Evolutionary conservation across 2,797 vertebrate species (phyloP), one percentile per base, ranked within the genome.

Genomic region (Erpetoichthys calabaricus): DNA sequence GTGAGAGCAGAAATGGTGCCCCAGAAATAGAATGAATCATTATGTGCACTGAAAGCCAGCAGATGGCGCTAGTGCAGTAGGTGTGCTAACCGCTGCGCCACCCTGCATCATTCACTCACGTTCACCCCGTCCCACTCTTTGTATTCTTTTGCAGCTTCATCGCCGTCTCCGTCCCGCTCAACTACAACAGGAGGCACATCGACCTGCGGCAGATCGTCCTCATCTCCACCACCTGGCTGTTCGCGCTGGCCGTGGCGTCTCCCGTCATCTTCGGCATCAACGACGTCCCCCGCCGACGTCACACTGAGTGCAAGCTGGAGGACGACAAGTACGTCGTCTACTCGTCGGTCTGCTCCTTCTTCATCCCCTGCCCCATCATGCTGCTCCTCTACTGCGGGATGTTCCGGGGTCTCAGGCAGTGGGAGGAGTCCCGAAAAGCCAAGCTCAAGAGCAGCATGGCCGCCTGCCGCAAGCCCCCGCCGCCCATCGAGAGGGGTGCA

Each of bases 331-430:
- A 93, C 45, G 79, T 98, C 0, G 66, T 97, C 53, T 97, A 89
- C 68, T 97, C 92, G 5, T 97, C 93, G 5, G 79, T 94, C 63
- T 97, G 94, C 74, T 98, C 95, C 64, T 98, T 97, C 81, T 92
- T 98, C 73, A 86, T 98, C 68, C 95, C 94, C 7, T 97, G 95
- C 62, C 93, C 92, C 7, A 78, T 96, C 74, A 92, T 95, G 94
- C 72, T 98, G 67, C 75, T 97, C 67, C 91, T 98, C 25, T 97
- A 92, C 80, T 91, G 84, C 4, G 90, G 90, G 58, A 92, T 96
- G 75, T 93, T 95, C 70, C 86, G 86, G 0, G 88, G 90, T 63
- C 84, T 98, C 60, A 80, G 75, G 53, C 86, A 82, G 25, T 93
- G 94, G 94, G 90, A 91, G 65, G 89, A 88, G 56, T 74, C 87